Conservation (phyloP, 2,113 vertebrate species). For the Engraulis encrasicolus region DNA sequence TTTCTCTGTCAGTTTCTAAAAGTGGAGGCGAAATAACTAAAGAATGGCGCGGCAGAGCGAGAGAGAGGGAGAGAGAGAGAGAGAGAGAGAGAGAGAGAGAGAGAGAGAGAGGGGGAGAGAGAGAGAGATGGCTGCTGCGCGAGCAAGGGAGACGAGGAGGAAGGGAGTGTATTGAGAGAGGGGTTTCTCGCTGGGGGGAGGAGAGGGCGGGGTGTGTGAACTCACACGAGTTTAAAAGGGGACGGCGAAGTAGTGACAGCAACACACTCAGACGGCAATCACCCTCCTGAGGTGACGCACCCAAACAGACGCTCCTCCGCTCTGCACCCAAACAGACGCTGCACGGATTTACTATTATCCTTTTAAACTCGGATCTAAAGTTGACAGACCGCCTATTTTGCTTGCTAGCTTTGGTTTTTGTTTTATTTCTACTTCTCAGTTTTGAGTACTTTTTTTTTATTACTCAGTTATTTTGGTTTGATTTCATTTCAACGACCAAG, state of each 20-base stretch:
- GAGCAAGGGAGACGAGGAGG: background rate
- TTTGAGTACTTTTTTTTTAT: too few species aligned
- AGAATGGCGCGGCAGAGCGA: background rate
- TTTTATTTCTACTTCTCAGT: background rate
- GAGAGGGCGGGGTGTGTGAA: slow-evolving; percentile 15
- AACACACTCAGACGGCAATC: background rate
- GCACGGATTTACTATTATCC: background rate
- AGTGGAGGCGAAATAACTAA: background rate
- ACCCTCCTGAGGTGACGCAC: background rate
- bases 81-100: background rate
- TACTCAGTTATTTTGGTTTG: too few species aligned
- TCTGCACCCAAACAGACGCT: background rate
- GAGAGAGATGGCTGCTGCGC: background rate
- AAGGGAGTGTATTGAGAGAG: slow-evolving; percentile 7
- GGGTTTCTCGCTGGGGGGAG: background rate
- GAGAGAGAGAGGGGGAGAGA: background rate
- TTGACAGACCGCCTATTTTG: background rate
- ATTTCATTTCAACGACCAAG: too few species aligned
- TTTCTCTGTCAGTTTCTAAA: background rate
- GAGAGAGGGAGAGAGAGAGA: background rate
- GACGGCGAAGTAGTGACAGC: background rate
- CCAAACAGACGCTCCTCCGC: background rate
- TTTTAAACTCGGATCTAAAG: background rate
- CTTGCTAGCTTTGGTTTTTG: background rate
- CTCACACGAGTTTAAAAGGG: slow-evolving; percentile 10